Base-by-base conservation (phyloP, 2,797 vertebrate genomes). In the Pelochelys cantorii region DNA sequence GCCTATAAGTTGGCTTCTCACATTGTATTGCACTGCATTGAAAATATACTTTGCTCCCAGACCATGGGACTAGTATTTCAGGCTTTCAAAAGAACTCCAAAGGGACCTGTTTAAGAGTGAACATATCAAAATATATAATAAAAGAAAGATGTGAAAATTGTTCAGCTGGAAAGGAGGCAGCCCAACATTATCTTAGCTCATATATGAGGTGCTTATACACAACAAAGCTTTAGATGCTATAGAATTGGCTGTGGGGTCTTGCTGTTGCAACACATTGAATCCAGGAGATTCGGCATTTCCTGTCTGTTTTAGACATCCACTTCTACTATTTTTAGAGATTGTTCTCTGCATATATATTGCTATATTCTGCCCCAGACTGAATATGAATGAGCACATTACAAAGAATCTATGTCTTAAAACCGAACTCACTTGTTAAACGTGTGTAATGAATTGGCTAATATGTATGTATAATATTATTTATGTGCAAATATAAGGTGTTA, bases 321-420 rank as follows among this genome's bases (percentile, higher is more conserved):
- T 5, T 37, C 22, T 2, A 4, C 2, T 34, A 9, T 14, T 81
- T 53, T 60, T 23, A 88, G 71, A 34, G 57, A 85, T 0, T 0
- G 79, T 25, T 77, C 0, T 0, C 2, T 68, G 11, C 59, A 79
- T 85, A 2, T 83, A n/a, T 11, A 75, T 82, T 27, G 37, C 22
- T 42, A 29, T 54, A 52, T 56, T 65, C 83, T 57, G 48, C 88
- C 79, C 29, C 55, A 57, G 54, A 77, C 48, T 84, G 93, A 95
- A 95, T 95, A 92, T 75, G 65, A 89, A 95, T 79, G 42, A 89
- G 48, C 27, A 25, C 74, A 27, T 60, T 84, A 53, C 52, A 92
- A 86, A 89, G 62, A 80, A 12, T 42, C n/a, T 75, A 42, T 74
- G 88, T 20, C 34, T 94, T 92, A 88, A 82, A 90, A 15, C 1